Base-by-base conservation (phyloP, 1,140 invertebrate species). In the Bombus pyrosoma region DNA sequence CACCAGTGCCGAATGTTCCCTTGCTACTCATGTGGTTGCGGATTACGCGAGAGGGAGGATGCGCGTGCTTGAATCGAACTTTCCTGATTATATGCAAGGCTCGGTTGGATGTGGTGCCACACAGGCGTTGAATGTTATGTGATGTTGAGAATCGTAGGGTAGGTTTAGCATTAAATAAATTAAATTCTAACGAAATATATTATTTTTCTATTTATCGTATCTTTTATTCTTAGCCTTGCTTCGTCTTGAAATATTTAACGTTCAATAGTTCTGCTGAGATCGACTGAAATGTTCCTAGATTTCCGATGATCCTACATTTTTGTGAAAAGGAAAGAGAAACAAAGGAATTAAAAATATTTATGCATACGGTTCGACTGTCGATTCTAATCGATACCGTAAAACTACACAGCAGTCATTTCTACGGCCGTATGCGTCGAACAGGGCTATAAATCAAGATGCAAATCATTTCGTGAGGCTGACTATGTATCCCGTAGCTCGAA, bases 61-160 rank as follows among this genome's bases (percentile, higher is more conserved):
- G 95, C 92, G 96, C 13, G 94, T 96, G 6, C 90, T 97, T 64
- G 96, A 97, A 88, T 96, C 96, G 74, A 97, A 97, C 90, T 96
- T 97, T 91, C 96, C 95, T 0, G 96, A 97, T 93, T 97, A 94
- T 88, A 95, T 97, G 90, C 95, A 96, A 75, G 96, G 95, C 77
- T 96, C 95, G 18, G 95, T 96, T 28, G 96, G 96, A 25, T 96
- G 96, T 87, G 96, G 96, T 8, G 95, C 95, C 47, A 93, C 95
- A 25, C 96, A 96, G 85, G 94, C 95, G 28, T 90, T 96, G n/a
- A 93, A 87, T 28, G 81, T 96, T 37, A 95, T 96, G 93, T 95
- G 95, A 88, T 0, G 0, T 5, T 47, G 5, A 2, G 6, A 10
- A 37, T 3, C 6, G 1, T 25, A 57, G 25, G 15, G 1, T 79